phyloP scores from a whole-genome alignment of 92 coral and sea anemone species.

The Chrysogorgia sp. region DNA sequence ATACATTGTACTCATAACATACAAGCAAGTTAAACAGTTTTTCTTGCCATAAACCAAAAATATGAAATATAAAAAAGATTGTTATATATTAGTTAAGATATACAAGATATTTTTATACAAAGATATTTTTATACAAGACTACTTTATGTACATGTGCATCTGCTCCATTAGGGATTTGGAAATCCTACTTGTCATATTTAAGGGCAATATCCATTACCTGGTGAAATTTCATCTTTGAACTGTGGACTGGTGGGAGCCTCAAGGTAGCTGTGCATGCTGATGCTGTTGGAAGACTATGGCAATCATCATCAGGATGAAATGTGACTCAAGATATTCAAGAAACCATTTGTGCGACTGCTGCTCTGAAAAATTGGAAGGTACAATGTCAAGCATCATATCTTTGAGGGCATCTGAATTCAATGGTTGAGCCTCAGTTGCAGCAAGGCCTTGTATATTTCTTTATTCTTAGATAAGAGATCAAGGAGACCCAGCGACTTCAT shows the following conservation, averaged over 20 bases:
- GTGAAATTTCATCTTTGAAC: constrained; percentile 54
- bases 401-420: constrained; percentile 1
- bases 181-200: constrained; percentile 61
- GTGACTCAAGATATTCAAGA: constrained; percentile 20
- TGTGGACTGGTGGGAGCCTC: constrained; percentile 60
- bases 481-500: constrained; percentile 50
- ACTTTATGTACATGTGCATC: too few species aligned
- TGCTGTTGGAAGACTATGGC: constrained; percentile 55
- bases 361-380: constrained; percentile 42
- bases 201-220: constrained; percentile 56
- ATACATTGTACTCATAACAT: too few species aligned
- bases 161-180: constrained; percentile 40
- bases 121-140: too few species aligned
- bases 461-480: constrained; percentile 5
- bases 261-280: constrained; percentile 56
- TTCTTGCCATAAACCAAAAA: not conserved
- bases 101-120: too few species aligned
- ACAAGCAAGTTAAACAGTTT: too few species aligned
- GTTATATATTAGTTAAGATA: too few species aligned
- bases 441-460: constrained; percentile 5
- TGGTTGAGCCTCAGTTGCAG: not conserved
- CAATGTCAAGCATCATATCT: constrained; percentile 26
- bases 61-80: not conserved
- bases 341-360: constrained; percentile 46
- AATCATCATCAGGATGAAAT: constrained; percentile 52